phyloP scores from a whole-genome alignment of 2,797 vertebrate genomes.

The Brachymystax lenok region DNA sequence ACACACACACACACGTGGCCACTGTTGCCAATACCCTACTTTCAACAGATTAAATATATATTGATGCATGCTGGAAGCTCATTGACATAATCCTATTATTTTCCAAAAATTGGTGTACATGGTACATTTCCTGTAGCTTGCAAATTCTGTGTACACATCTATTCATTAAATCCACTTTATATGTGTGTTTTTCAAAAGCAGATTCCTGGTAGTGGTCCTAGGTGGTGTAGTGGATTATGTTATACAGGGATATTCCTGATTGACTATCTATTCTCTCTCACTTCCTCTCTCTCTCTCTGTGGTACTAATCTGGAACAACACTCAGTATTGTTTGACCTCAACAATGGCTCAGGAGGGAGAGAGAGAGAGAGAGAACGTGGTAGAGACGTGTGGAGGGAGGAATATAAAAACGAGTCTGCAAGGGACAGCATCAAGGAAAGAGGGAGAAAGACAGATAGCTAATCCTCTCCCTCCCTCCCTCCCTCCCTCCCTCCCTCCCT shows the following conservation, averaged over 20 bases:
- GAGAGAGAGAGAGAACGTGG: background rate
- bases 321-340: background rate
- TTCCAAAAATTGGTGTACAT: background rate
- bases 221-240: background rate
- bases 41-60: constrained; percentile 56
- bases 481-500: background rate
- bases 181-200: background rate
- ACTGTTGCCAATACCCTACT: constrained; percentile 56
- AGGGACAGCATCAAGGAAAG: background rate
- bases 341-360: background rate
- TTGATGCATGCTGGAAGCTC: background rate
- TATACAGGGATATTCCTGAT: background rate
- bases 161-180: background rate
- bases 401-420: background rate
- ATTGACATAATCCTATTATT: background rate
- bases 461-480: background rate
- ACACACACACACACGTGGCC: background rate
- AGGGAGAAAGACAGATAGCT: background rate
- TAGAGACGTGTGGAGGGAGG: too few relatives aligned
- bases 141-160: background rate
- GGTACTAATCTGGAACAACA: background rate
- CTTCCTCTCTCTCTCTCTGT: too few relatives aligned
- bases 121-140: background rate
- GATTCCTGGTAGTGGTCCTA: background rate
- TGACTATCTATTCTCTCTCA: background rate